phyloP scores from a whole-genome alignment of 2,113 vertebrate genomes.

The Ochotona curzoniae region DNA sequence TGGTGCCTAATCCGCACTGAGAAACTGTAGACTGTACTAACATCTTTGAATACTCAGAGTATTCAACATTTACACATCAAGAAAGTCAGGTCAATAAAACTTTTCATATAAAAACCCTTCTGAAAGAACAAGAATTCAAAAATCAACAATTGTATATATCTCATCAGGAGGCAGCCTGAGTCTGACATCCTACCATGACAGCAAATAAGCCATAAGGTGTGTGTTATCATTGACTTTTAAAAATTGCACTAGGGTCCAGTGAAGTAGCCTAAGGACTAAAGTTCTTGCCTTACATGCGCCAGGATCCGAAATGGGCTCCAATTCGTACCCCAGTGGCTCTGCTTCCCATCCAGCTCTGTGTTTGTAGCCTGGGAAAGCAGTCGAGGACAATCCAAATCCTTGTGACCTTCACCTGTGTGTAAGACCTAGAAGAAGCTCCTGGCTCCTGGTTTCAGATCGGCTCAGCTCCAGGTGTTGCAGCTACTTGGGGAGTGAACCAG shows the following conservation, averaged over 20 bases:
- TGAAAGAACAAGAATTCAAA: slow-evolving; percentile 32
- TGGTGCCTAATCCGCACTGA: neutral
- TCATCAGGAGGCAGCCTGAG: neutral
- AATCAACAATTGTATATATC: slow-evolving; percentile 11
- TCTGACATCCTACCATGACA: neutral
- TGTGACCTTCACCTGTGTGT: too few species aligned
- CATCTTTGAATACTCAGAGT: neutral
- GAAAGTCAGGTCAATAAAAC: neutral
- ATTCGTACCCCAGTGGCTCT: too few species aligned
- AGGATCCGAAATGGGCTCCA: too few species aligned
- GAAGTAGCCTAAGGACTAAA: too few species aligned
- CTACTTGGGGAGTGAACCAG: too few species aligned
- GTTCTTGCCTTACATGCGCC: too few species aligned
- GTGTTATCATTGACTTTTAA: neutral
- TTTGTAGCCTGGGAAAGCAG: too few species aligned
- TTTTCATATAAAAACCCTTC: slow-evolving; percentile 38
- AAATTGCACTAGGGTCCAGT: neutral
- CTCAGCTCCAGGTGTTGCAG: too few species aligned
- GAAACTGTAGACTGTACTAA: slow-evolving; percentile 43
- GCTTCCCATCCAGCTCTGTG: too few species aligned
- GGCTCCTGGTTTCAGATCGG: too few species aligned
- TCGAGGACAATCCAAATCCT: too few species aligned
- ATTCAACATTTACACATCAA: slow-evolving; percentile 49
- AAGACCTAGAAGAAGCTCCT: too few species aligned
- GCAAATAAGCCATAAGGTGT: neutral